A percentile compares a stretch with the other conserved stretches of the same genome.
phyloP scores from a whole-genome alignment of 2,797 vertebrate genomes.

The Pipistrellus kuhlii region DNA sequence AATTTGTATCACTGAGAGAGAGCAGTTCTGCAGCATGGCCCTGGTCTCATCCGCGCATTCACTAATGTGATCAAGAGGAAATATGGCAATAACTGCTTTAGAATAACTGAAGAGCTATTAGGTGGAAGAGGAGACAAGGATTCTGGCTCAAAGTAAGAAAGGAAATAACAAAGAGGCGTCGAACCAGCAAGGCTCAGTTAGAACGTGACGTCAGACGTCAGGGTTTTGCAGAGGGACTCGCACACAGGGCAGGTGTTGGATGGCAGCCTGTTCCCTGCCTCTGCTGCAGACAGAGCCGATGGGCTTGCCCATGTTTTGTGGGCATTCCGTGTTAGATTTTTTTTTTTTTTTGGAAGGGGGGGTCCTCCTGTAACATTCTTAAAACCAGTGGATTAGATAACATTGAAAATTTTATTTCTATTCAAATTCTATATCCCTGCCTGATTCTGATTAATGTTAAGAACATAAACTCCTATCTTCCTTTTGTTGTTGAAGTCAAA shows the following conservation, averaged over 20 bases:
- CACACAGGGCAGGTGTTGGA: background rate
- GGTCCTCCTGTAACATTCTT: background rate
- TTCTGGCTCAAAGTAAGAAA: background rate
- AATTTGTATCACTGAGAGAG: constrained; percentile 1
- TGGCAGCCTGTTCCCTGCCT: background rate
- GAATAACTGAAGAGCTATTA: background rate
- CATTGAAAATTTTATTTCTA: constrained; percentile 10
- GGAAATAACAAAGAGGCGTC: background rate
- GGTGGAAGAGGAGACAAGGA: background rate
- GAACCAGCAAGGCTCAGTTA: background rate
- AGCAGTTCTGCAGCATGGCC: background rate
- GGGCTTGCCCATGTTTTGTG: background rate
- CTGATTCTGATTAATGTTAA: constrained; percentile 5
- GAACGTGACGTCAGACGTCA: background rate
- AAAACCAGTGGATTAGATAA: constrained; percentile 32
- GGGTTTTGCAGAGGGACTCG: background rate
- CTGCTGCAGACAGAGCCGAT: background rate
- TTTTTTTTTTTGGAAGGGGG: background rate
- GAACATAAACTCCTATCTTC: constrained; percentile 41
- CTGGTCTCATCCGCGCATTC: no score
- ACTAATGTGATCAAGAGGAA: background rate
- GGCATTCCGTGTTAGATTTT: background rate
- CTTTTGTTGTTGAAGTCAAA: constrained; percentile 15
- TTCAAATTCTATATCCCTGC: constrained; percentile 29
- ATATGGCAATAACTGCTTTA: background rate